Evolutionary conservation across 1,140 invertebrate genomes (phyloP).

Genomic region (Pseudomyrmex concolor): DNA sequence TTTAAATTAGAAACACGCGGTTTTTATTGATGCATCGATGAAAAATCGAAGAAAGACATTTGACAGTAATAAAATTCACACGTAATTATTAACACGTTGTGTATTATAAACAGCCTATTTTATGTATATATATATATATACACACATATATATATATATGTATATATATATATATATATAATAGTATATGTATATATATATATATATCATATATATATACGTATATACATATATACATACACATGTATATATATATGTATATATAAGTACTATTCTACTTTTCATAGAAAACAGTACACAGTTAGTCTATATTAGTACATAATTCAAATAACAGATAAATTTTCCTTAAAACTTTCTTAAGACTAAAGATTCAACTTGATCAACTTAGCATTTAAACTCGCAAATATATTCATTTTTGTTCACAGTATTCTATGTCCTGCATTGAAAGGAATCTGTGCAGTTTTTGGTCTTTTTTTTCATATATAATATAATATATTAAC

Average conservation of each 20-base stretch:
- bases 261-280: constrained; percentile 44
- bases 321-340: constrained; percentile 40
- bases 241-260: no score
- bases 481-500: no score
- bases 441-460: constrained; percentile 54
- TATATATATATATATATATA: no score
- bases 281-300: constrained; percentile 52
- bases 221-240: no score
- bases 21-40: constrained; percentile 10
- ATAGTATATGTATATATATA: no score
- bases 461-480: constrained; percentile 59
- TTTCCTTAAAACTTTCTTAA: constrained; percentile 28
- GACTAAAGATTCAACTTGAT: constrained; percentile 60
- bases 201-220: no score
- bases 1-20: not conserved
- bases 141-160: no score
- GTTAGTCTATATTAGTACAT: constrained; percentile 31
- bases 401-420: constrained; percentile 1
- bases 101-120: constrained; percentile 32
- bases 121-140: not conserved
- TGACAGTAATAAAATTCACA: constrained; percentile 28
- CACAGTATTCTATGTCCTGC: constrained; percentile 61
- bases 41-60: constrained; percentile 40
- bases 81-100: constrained; percentile 22
- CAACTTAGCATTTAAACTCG: constrained; percentile 50